phyloP scores from a whole-genome alignment of 1,140 invertebrate species.

The Zaprionus africanus region DNA sequence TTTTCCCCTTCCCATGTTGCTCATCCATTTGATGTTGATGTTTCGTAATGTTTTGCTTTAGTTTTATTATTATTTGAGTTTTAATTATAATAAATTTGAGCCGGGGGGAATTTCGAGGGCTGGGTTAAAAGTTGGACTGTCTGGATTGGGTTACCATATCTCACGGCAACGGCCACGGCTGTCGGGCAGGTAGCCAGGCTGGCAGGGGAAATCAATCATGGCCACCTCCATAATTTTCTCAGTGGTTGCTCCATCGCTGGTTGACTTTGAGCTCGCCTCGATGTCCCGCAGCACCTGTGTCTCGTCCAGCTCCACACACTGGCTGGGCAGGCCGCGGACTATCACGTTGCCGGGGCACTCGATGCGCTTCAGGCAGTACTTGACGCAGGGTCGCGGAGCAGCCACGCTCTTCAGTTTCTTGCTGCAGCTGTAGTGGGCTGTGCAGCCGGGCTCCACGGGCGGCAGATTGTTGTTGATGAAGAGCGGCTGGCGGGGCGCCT shows the following conservation, averaged over 20 bases:
- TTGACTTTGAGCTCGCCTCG: conserved; percentile 7
- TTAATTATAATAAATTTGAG: conserved; percentile 10
- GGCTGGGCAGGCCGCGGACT: conserved; percentile 44
- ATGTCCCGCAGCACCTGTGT: conserved; percentile 40
- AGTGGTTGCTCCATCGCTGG: conserved; percentile 13
- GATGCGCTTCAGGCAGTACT: conserved; percentile 70
- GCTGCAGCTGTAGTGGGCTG: conserved; percentile 57
- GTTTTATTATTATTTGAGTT: conserved; percentile 31
- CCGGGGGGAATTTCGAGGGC: not conserved
- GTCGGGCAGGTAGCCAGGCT: conserved; percentile 78
- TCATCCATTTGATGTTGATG: conserved; percentile 4
- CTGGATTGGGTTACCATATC: conserved; percentile 58
- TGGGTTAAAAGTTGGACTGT: not conserved
- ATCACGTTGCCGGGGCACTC: conserved; percentile 61
- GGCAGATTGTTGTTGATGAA: conserved; percentile 71
- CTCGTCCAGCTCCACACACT: conserved; percentile 71
- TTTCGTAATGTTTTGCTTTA: conserved; percentile 13
- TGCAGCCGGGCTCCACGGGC: conserved; percentile 43
- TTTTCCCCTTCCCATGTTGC: not conserved
- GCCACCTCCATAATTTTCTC: conserved; percentile 67
- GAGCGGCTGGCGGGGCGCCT: conserved; percentile 20
- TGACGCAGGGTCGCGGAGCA: conserved; percentile 64
- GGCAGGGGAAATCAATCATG: conserved; percentile 82
- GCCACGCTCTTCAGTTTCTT: conserved; percentile 58
- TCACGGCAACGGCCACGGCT: conserved; percentile 75